phyloP scores from a whole-genome alignment of 2,113 vertebrate genomes.

The Proterorhinus semilunaris region DNA sequence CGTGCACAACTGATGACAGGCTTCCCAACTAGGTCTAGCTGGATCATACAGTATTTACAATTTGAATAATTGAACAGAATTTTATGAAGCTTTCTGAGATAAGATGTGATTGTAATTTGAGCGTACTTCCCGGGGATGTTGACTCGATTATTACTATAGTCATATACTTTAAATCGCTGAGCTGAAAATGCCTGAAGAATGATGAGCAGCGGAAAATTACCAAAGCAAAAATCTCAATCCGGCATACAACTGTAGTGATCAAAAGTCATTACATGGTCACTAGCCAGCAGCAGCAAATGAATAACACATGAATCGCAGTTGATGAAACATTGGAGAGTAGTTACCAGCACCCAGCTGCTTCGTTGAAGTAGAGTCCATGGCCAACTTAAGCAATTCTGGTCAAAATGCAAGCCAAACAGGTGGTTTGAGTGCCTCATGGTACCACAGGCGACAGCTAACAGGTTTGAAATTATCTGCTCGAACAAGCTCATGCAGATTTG shows the following conservation, averaged over 20 bases:
- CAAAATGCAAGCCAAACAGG: conserved; percentile 59
- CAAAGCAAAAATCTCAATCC: conserved; percentile 57
- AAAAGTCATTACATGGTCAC: conserved; percentile 67
- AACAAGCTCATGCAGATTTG: conserved; percentile 46
- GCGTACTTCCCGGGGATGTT: conserved; percentile 58
- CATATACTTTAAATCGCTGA: conserved; percentile 50
- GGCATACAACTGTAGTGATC: conserved; percentile 62
- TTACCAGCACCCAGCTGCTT: conserved; percentile 72
- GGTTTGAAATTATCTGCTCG: conserved; percentile 58
- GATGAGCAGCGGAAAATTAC: conserved; percentile 53
- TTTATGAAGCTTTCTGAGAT: conserved; percentile 72
- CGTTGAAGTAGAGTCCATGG: conserved; percentile 61
- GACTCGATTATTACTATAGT: conserved; percentile 52
- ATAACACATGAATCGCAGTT: conserved; percentile 73
- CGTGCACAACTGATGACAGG: conserved; percentile 46
- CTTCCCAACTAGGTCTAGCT: conserved; percentile 74
- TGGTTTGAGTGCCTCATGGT: conserved; percentile 52
- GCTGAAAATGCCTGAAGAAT: conserved; percentile 49
- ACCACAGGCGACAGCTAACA: conserved; percentile 48
- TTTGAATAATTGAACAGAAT: conserved; percentile 78
- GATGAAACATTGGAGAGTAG: conserved; percentile 74
- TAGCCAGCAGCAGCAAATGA: conserved; percentile 64
- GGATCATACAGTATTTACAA: conserved; percentile 69
- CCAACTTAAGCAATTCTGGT: conserved; percentile 62
- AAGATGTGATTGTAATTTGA: conserved; percentile 70